Evolutionary conservation across 2,888 invertebrate species (phyloP), one percentile per base, ranked within the genome.

Genomic region (Entomobrya proxima): DNA sequence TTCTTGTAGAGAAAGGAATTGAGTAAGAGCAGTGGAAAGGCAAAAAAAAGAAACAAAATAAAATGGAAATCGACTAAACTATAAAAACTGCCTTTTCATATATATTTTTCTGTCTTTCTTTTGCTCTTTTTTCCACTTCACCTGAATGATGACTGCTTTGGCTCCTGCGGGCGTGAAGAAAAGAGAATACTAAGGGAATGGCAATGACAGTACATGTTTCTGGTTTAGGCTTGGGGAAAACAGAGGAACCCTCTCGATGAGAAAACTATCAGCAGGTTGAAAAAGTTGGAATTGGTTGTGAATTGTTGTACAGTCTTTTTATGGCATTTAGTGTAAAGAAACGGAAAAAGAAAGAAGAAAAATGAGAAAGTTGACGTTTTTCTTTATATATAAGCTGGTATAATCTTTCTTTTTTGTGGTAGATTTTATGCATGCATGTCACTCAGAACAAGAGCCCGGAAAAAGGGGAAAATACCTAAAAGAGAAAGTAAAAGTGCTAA

Each of bases 31-130:
- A 40, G 44, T 7, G 44, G 13, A 40, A 67, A 40, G 1, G 21
- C 21, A 32, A 64, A n/a, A 64, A 64, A 64, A 64, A 64, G 61
- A 64, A 64, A 64, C 32, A 47, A 74, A 74, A 50, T 44, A 50
- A 50, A 50, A 52, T 74, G 52, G 47, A 32, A 74, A 74, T 74
- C 74, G 74, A 74, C 74, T 74, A 74, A 74, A 74, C 74, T 40
- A 74, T 74, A 74, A 74, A 74, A 74, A 74, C 64, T 64, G 32
- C 58, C n/a, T 55, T 61, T 32, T 11, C 35, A 64, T 35, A 24
- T 18, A 35, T 35, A 35, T 35, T 18, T 58, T 61, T 61, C 4
- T 30, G n/a, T 64, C 32, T 61, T 32, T 7, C 32, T 15, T n/a
- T n/a, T 32, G n/a, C n/a, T n/a, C n/a, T n/a, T n/a, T 64, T 64